Evolutionary conservation across 2,797 vertebrate genomes (phyloP).

Genomic region (Cyclopterus lumpus): DNA sequence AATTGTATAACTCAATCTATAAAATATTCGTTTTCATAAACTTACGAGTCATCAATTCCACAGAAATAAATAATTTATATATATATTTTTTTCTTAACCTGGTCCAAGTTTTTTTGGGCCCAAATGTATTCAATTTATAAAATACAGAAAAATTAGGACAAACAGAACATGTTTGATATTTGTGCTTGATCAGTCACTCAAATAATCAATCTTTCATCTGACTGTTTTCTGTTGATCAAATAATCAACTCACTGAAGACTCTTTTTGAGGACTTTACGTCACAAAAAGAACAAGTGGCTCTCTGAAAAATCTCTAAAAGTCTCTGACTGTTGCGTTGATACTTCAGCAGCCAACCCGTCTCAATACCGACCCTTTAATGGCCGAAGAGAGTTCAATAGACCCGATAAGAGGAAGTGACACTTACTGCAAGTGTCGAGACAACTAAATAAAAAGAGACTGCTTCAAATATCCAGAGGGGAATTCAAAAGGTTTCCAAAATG

Average conservation of each 20-base stretch:
- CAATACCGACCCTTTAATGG: background rate
- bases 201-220: background rate
- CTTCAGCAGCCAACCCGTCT: constrained; percentile 27
- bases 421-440: constrained; percentile 6
- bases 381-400: constrained; percentile 25
- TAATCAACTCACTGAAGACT: background rate
- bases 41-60: background rate
- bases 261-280: background rate
- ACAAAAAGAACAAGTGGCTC: background rate
- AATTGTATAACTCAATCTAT: background rate
- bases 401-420: constrained; percentile 14
- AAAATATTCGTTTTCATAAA: background rate
- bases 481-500: constrained; percentile 42
- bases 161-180: background rate
- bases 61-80: background rate
- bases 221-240: background rate
- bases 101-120: background rate
- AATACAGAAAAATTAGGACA: background rate
- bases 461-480: constrained; percentile 72
- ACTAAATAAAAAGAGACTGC: constrained; percentile 37
- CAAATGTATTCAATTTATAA: background rate
- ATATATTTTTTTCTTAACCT: no score
- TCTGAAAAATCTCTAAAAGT: constrained; percentile 18
- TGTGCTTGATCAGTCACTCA: background rate
- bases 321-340: constrained; percentile 23